A percentile compares a stretch with the other conserved stretches of the same genome.
phyloP scores from a whole-genome alignment of 2,888 invertebrate species.

The Alloscopus bannaensis region DNA sequence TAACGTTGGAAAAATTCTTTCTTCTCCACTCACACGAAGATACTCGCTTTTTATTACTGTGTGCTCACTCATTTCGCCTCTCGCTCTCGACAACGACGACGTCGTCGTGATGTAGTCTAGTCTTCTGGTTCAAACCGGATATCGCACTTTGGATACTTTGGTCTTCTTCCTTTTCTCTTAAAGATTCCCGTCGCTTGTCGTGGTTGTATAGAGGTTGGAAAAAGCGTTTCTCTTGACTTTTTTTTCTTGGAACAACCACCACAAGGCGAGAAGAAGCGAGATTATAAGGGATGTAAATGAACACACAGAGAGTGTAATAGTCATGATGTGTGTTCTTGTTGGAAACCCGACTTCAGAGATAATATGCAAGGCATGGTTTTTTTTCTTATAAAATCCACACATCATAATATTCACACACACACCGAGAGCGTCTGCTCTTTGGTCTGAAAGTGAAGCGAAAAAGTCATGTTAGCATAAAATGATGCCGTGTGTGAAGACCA shows the following conservation, averaged over 20 bases:
- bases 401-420: no score
- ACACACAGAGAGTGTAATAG: no score
- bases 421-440: no score
- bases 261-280: constrained; percentile 1
- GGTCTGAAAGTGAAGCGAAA: constrained; percentile 13
- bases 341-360: no score
- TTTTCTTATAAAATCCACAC: no score
- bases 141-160: constrained; percentile 36
- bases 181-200: constrained; percentile 1
- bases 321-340: no score
- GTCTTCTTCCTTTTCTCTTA: constrained; percentile 26
- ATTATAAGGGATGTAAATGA: constrained; percentile 23
- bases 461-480: constrained; percentile 14
- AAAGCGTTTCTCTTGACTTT: constrained; percentile 20
- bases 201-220: not conserved
- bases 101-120: not conserved
- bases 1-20: not conserved
- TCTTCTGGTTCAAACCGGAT: constrained; percentile 41
- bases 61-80: not conserved
- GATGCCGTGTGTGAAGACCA: constrained; percentile 17
- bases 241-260: constrained; percentile 15
- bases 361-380: no score
- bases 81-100: not conserved
- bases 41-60: not conserved
- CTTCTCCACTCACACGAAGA: not conserved